Conservation (phyloP, 30 jellyfish, hydroid and myxozoan genomes). For the Hydractinia echinata region DNA sequence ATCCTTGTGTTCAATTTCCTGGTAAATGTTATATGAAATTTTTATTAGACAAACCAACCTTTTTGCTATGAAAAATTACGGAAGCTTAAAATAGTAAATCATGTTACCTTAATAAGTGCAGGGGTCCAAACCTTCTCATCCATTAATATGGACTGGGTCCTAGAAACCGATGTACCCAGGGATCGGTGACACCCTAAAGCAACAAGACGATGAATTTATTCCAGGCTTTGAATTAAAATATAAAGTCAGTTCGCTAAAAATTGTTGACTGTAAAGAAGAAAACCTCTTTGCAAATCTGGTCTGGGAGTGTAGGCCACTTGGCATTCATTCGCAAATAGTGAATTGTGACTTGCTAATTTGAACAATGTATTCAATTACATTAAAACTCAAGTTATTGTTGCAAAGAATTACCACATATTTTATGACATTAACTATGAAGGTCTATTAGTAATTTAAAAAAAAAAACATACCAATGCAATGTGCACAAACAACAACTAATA, state of each 20-base stretch:
- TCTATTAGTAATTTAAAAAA: no score
- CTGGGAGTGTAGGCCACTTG: no score
- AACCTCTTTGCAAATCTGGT: no score
- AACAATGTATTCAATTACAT: no score
- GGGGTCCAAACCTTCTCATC: slow-evolving; percentile 62
- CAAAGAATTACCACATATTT: not conserved
- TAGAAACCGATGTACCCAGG: slow-evolving; percentile 56
- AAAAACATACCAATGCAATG: slow-evolving; percentile 63
- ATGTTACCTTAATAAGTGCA: slow-evolving; percentile 43
- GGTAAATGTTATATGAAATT: no score
- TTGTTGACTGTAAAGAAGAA: no score
- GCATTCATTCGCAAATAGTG: no score
- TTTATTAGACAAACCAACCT: no score
- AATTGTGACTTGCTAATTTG: not conserved
- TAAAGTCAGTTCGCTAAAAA: no score
- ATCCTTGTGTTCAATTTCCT: no score
- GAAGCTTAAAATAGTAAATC: not conserved
- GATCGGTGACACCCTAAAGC: slow-evolving; percentile 48
- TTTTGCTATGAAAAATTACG: no score
- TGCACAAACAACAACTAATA: slow-evolving; percentile 69
- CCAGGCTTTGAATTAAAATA: no score
- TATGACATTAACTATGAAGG: not conserved
- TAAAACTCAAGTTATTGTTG: not conserved
- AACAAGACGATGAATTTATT: not conserved
- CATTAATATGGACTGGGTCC: slow-evolving; percentile 62